Conservation (phyloP, 2,888 invertebrate species). For the Autographa pulchrina region DNA sequence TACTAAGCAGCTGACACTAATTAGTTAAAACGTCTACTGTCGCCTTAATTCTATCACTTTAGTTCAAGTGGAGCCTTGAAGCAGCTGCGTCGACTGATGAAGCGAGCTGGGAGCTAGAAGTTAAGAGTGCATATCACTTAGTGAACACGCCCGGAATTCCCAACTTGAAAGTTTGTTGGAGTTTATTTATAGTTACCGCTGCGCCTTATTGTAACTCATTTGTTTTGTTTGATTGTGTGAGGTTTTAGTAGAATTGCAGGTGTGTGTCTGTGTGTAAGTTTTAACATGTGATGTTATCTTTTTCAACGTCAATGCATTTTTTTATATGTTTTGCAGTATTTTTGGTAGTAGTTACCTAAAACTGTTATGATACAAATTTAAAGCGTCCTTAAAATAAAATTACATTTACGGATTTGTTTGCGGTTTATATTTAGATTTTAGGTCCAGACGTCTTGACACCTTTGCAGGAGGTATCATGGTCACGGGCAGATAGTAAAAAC, state of each 20-base stretch:
- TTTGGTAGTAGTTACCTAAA: too few relatives aligned
- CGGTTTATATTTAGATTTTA: too few relatives aligned
- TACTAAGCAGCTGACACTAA: slow-evolving; percentile 57
- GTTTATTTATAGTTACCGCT: slow-evolving; percentile 39
- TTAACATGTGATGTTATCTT: not conserved
- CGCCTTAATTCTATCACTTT: slow-evolving; percentile 57
- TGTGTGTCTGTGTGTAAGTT: not conserved
- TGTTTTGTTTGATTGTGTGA: slow-evolving; percentile 31
- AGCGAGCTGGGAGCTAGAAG: slow-evolving; percentile 54
- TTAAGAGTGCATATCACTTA: slow-evolving; percentile 65
- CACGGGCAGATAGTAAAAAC: too few relatives aligned
- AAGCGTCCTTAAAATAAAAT: too few relatives aligned
- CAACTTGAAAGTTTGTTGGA: slow-evolving; percentile 34
- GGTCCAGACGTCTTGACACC: too few relatives aligned
- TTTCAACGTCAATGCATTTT: too few relatives aligned
- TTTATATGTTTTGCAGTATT: too few relatives aligned
- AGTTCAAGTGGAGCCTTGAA: slow-evolving; percentile 44
- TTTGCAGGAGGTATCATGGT: too few relatives aligned
- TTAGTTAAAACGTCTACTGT: slow-evolving; percentile 65
- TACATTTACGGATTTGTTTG: too few relatives aligned
- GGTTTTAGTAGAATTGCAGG: slow-evolving; percentile 1
- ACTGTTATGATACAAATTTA: too few relatives aligned
- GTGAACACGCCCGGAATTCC: slow-evolving; percentile 47
- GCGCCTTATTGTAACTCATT: slow-evolving; percentile 30
- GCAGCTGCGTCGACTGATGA: slow-evolving; percentile 60